phyloP scores from a whole-genome alignment of 1,140 invertebrate genomes.

The Thaumatotibia leucotreta region DNA sequence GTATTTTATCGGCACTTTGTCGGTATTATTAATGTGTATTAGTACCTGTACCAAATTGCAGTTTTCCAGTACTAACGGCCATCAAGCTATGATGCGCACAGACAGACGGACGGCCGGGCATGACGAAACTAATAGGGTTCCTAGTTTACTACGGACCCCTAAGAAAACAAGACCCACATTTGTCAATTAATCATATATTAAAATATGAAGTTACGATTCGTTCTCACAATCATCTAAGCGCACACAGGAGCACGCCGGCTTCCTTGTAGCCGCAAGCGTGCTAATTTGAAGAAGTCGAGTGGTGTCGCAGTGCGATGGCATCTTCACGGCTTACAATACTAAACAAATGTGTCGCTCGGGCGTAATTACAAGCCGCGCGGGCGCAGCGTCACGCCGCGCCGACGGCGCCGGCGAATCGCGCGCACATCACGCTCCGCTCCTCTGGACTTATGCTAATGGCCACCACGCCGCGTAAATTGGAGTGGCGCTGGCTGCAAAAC shows the following conservation, averaged over 20 bases:
- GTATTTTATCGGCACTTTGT: too few relatives aligned
- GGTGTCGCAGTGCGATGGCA: slow-evolving; percentile 62
- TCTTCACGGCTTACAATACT: slow-evolving; percentile 72
- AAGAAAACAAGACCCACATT: too few relatives aligned
- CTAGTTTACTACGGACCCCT: too few relatives aligned
- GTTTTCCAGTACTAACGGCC: too few relatives aligned
- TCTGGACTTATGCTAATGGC: slow-evolving; percentile 72
- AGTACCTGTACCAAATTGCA: too few relatives aligned
- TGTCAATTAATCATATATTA: background rate
- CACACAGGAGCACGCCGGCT: background rate
- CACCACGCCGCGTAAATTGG: slow-evolving; percentile 69
- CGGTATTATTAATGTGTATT: too few relatives aligned
- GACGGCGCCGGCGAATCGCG: slow-evolving; percentile 50
- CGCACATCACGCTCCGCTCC: slow-evolving; percentile 53
- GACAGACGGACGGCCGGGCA: too few relatives aligned
- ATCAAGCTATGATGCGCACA: too few relatives aligned
- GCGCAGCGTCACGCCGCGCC: slow-evolving; percentile 26
- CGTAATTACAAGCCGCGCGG: slow-evolving; percentile 54
- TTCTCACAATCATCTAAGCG: background rate
- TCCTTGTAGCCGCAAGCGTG: slow-evolving; percentile 41
- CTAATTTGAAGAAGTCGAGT: slow-evolving; percentile 64
- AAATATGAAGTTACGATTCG: background rate
- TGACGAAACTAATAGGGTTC: too few relatives aligned
- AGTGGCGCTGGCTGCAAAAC: slow-evolving; percentile 63
- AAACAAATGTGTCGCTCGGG: slow-evolving; percentile 71